Evolutionary conservation across 2,888 invertebrate species (phyloP), one percentile per base, ranked within the genome.

Genomic region (Cheilosia grossa): DNA sequence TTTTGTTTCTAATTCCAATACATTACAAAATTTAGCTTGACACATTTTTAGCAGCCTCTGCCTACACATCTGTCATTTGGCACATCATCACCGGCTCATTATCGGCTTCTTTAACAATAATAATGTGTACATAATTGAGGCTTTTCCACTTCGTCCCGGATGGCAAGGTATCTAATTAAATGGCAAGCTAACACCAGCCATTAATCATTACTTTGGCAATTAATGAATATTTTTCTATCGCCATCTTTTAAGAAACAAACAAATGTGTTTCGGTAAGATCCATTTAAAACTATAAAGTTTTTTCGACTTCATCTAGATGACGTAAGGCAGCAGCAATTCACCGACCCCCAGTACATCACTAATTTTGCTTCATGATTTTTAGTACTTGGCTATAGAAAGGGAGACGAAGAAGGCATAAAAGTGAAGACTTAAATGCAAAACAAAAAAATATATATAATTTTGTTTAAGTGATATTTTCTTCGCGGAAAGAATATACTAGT

Each of bases 151-250:
- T 19, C 59, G 4, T 6, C 7, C 24, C 56, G 44, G 27, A 17
- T 54, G 33, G 24, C 9, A 21, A 49, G 21, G 19, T 21, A 49
- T 21, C 24, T 24, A 51, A 51, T 21, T 24, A 51, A 49, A 51
- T 40, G 24, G 7, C 6, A 6, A 21, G 15, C 24, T 44, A 21
- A 54, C 27, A 15, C 58, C 51, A 30, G 2, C 3, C 72, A 64
- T 73, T 66, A 79, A 67, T 73, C 66, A 80, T 53, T 24, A 21
- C 40, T 53, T 61, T 54, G 56, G 53, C 59, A 67, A 67, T 66
- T 73, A 67, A 73, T 40, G 64, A 74, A 74, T 66, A 49, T 58
- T 56, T 64, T 56, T 73, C 7, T 49, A 17, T 49, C 21, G 10
- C 40, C 30, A 33, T 56, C 49, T 21, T 37, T 37, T 13, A 13